phyloP scores from a whole-genome alignment of 2,888 invertebrate species.

The Erpobdella octoculata region DNA sequence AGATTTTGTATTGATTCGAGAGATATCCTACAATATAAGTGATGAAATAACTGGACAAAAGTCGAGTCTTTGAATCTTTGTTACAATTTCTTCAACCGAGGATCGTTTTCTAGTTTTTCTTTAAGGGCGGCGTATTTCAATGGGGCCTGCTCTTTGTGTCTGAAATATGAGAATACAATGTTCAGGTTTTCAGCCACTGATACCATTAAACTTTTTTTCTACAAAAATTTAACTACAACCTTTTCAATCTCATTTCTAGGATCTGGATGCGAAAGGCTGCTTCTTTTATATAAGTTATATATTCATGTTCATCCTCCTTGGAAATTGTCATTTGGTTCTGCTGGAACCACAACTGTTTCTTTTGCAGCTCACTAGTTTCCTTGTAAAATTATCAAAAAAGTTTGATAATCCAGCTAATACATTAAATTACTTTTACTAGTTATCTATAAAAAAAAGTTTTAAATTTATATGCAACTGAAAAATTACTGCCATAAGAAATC shows the following conservation, averaged over 20 bases:
- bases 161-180: conserved; percentile 31
- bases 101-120: conserved; percentile 30
- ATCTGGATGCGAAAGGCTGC: conserved; percentile 53
- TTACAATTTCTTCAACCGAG: not conserved
- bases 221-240: conserved; percentile 39
- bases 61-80: too few species aligned
- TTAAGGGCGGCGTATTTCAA: conserved; percentile 50
- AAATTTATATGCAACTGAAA: not conserved
- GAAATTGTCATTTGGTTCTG: conserved; percentile 53
- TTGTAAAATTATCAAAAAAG: conserved; percentile 35
- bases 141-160: conserved; percentile 52
- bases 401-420: too few species aligned
- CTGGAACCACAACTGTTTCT: conserved; percentile 53
- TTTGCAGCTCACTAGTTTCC: conserved; percentile 52
- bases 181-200: not conserved
- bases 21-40: too few species aligned
- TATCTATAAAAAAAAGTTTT: too few species aligned
- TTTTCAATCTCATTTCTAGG: conserved; percentile 50
- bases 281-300: conserved; percentile 51
- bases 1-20: too few species aligned
- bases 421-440: too few species aligned
- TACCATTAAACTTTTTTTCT: not conserved
- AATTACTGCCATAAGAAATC: not conserved
- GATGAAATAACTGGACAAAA: too few species aligned
- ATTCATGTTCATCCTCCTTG: conserved; percentile 53